Conservation (phyloP, 1,140 invertebrate genomes). For the Venturia canescens region DNA sequence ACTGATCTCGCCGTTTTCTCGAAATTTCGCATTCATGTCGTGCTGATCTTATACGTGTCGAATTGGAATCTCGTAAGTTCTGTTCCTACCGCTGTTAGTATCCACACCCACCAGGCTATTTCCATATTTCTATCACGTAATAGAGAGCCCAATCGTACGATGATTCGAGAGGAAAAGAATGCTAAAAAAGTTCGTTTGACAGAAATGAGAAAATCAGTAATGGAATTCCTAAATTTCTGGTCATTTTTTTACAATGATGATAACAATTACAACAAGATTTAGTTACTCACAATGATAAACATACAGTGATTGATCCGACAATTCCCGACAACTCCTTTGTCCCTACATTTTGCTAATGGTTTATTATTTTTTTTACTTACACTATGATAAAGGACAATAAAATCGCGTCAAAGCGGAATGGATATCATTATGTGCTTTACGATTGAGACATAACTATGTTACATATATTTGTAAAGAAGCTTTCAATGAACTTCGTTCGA, state of each 20-base stretch:
- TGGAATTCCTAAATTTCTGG: not conserved
- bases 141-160: conserved; percentile 18
- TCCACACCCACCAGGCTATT: not conserved
- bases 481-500: not conserved
- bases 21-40: too few relatives aligned
- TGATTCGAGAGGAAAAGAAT: not conserved
- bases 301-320: not conserved
- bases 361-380: too few relatives aligned
- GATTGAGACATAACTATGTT: too few relatives aligned
- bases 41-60: too few relatives aligned
- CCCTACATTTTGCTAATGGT: too few relatives aligned
- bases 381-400: too few relatives aligned
- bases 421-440: too few relatives aligned
- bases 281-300: not conserved
- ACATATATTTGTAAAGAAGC: too few relatives aligned
- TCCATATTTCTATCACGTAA: conserved; percentile 42
- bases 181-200: not conserved
- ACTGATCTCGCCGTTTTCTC: too few relatives aligned
- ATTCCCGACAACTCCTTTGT: not conserved
- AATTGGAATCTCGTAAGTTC: too few relatives aligned
- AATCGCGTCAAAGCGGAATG: too few relatives aligned
- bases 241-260: not conserved
- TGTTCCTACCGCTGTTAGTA: too few relatives aligned
- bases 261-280: not conserved
- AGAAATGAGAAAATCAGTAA: conserved; percentile 6